Conservation (phyloP, 2,797 vertebrate genomes). For the Pseudochaenichthys georgianus region DNA sequence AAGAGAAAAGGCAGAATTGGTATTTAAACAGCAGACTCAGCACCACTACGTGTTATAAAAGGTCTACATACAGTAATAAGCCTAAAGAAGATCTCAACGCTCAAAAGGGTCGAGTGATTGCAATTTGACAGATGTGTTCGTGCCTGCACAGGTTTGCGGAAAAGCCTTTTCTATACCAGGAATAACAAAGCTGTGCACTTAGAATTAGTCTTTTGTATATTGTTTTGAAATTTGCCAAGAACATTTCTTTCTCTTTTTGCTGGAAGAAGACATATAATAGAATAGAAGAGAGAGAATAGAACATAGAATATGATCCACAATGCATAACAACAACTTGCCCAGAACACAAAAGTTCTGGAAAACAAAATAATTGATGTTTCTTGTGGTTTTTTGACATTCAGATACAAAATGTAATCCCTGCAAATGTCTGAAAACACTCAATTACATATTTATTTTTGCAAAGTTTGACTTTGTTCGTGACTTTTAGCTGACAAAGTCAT, state of each 20-base stretch:
- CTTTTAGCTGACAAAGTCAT: constrained; percentile 37
- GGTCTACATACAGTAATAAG: background rate
- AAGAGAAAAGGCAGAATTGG: background rate
- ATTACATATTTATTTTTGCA: background rate
- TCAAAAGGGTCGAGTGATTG: background rate
- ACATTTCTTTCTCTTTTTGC: constrained; percentile 20
- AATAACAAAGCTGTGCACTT: constrained; percentile 12
- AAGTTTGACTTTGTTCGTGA: constrained; percentile 34
- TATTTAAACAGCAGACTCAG: background rate
- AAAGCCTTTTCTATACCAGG: constrained; percentile 10
- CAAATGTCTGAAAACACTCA: constrained; percentile 1
- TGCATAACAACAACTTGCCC: constrained; percentile 19
- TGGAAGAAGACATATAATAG: background rate
- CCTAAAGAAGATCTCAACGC: constrained; percentile 4
- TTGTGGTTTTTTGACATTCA: constrained; percentile 26
- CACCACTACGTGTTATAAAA: background rate
- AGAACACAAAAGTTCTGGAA: constrained; percentile 1
- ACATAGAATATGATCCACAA: constrained; percentile 29
- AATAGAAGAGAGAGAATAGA: background rate
- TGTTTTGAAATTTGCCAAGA: constrained; percentile 6
- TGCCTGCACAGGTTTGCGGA: constrained; percentile 34
- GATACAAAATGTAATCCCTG: constrained; percentile 18
- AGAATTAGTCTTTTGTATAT: constrained; percentile 10
- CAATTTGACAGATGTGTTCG: constrained; percentile 16
- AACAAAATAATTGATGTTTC: background rate